A percentile compares a stretch with the other conserved stretches of the same genome.
Evolutionary conservation across 2,797 vertebrate genomes (phyloP).

Genomic region (Parambassis ranga): DNA sequence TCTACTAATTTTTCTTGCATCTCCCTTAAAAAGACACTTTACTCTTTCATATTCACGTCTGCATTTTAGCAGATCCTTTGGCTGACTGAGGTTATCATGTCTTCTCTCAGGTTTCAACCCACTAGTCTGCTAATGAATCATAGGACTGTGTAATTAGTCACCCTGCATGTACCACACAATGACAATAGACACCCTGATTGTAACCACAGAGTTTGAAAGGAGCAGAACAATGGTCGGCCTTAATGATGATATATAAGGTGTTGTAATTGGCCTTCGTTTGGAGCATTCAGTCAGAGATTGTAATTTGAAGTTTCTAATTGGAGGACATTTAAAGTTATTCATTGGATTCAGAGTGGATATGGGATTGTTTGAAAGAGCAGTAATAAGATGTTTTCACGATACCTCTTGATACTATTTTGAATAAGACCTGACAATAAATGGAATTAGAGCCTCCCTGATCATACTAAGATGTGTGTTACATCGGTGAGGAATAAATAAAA

Average conservation of each 20-base stretch:
- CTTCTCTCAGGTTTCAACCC: slow-evolving; percentile 65
- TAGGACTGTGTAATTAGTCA: slow-evolving; percentile 75
- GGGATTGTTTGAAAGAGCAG: slow-evolving; percentile 29
- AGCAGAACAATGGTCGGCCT: slow-evolving; percentile 77
- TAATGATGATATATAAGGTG: slow-evolving; percentile 81
- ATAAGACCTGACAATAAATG: slow-evolving; percentile 38
- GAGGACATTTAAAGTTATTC: slow-evolving; percentile 70
- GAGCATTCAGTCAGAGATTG: slow-evolving; percentile 67
- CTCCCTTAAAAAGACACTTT: not conserved
- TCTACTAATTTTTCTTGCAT: not conserved
- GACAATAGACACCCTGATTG: slow-evolving; percentile 81
- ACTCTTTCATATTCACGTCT: slow-evolving; percentile 9
- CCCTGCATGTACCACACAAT: slow-evolving; percentile 64
- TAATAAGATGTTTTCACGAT: slow-evolving; percentile 52
- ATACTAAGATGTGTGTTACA: slow-evolving; percentile 63
- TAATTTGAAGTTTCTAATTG: slow-evolving; percentile 71
- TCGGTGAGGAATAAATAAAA: slow-evolving; percentile 52
- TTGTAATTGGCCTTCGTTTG: slow-evolving; percentile 76
- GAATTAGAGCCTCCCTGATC: slow-evolving; percentile 35
- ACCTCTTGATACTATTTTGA: slow-evolving; percentile 39
- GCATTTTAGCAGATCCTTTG: slow-evolving; percentile 47
- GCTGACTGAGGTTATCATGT: slow-evolving; percentile 56
- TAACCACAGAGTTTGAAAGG: slow-evolving; percentile 73
- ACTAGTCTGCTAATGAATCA: slow-evolving; percentile 75
- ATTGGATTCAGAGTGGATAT: slow-evolving; percentile 29